A percentile compares a stretch with the other conserved stretches of the same genome.
These are phyloP conservation scores for Philopedon plagiatum DNA, from an alignment of 2,888 invertebrate species.

Conservation along the genomic window DNA sequence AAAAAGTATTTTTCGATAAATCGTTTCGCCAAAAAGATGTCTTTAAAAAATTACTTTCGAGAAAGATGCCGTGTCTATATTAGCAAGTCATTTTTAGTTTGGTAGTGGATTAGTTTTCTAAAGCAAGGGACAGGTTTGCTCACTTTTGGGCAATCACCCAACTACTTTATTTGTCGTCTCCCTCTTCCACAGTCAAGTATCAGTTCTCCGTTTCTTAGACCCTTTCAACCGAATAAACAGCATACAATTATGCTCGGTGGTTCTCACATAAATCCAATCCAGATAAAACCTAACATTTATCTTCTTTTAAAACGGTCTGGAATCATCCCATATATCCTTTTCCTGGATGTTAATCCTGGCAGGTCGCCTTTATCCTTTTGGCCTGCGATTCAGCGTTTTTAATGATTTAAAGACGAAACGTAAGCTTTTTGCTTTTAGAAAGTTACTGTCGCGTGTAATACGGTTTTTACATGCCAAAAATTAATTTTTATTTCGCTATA, in stretches of 20 bases:
- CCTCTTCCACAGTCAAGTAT: background rate
- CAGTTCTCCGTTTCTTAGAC: background rate
- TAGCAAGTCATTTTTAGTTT: too few species aligned
- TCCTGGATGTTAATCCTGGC: slow-evolving; percentile 66
- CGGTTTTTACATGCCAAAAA: slow-evolving; percentile 7
- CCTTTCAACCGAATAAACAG: slow-evolving; percentile 64
- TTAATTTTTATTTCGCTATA: too few species aligned
- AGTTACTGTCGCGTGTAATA: slow-evolving; percentile 25
- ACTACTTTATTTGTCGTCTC: too few species aligned
- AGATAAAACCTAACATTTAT: slow-evolving; percentile 69
- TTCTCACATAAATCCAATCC: slow-evolving; percentile 67
- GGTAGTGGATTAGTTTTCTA: too few species aligned
- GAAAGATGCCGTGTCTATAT: too few species aligned
- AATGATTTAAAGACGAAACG: slow-evolving; percentile 64
- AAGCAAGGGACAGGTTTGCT: too few species aligned
- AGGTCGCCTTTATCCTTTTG: slow-evolving; percentile 56
- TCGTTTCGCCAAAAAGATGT: too few species aligned
- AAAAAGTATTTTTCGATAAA: too few species aligned
- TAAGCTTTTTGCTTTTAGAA: slow-evolving; percentile 26
- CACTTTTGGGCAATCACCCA: too few species aligned
- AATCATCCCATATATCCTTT: slow-evolving; percentile 67
- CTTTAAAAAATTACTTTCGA: too few species aligned
- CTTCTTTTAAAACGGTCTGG: slow-evolving; percentile 65
- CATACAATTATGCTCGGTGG: slow-evolving; percentile 65
- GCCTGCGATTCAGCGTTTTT: slow-evolving; percentile 64